Evolutionary conservation across 2,888 invertebrate species (phyloP).

Genomic region (Apamea monoglypha): DNA sequence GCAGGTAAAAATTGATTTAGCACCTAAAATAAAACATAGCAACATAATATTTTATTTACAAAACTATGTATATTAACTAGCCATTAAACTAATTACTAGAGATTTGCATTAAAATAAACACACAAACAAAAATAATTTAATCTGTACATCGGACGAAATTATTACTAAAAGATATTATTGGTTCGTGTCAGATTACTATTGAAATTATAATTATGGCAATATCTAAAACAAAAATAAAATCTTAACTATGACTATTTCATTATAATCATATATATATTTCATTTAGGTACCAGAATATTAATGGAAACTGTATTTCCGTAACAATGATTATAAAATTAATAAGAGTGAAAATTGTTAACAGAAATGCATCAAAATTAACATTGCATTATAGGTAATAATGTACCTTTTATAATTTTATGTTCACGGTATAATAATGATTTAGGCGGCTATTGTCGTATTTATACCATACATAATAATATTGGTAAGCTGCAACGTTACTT

Average conservation of each 20-base stretch:
- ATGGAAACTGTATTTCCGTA: conserved; percentile 66
- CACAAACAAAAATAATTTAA: conserved; percentile 87
- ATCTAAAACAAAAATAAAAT: conserved; percentile 70
- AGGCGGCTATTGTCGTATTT: conserved; percentile 53
- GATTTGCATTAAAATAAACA: conserved; percentile 82
- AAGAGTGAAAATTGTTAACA: conserved; percentile 63
- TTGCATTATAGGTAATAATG: conserved; percentile 58
- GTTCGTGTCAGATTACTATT: conserved; percentile 76
- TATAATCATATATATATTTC: conserved; percentile 63
- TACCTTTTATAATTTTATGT: conserved; percentile 51
- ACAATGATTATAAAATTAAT: conserved; percentile 63
- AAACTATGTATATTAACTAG: conserved; percentile 83
- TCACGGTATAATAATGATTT: conserved; percentile 40
- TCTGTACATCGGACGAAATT: conserved; percentile 85
- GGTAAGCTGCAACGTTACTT: conserved; percentile 54
- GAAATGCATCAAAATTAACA: conserved; percentile 69
- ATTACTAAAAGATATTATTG: conserved; percentile 79
- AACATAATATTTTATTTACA: conserved; percentile 87
- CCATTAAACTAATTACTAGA: conserved; percentile 84
- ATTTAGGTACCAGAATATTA: conserved; percentile 69
- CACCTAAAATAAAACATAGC: conserved; percentile 88
- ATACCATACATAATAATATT: conserved; percentile 48
- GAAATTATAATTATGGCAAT: conserved; percentile 86
- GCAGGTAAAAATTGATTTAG: conserved; percentile 79
- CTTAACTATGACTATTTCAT: conserved; percentile 76